Conservation (phyloP, 2,888 invertebrate species). For the Scaptomyza reducta region DNA sequence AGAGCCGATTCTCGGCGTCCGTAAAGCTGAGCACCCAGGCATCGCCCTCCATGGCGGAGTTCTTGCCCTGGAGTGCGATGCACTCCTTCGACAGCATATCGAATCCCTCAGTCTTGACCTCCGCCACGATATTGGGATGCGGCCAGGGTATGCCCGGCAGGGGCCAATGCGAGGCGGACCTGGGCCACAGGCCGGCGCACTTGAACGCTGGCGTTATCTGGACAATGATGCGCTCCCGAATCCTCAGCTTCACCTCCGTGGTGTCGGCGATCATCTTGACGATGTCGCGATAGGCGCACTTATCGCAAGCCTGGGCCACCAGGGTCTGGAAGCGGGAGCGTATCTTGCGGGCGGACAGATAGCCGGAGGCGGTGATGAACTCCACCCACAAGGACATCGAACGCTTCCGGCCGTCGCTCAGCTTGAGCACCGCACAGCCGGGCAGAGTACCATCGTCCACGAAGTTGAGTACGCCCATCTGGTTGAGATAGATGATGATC, state of each 20-base stretch:
- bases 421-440: constrained; percentile 96
- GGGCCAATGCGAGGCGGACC: constrained; percentile 98
- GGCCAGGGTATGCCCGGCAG: constrained; percentile 96
- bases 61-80: constrained; percentile 92
- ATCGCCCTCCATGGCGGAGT: constrained; percentile 97
- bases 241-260: constrained; percentile 95
- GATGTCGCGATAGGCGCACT: constrained; percentile 95
- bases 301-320: constrained; percentile 96
- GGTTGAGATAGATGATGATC: constrained; percentile 97
- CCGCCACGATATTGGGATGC: constrained; percentile 94
- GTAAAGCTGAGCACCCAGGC: constrained; percentile 97
- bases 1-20: constrained; percentile 95
- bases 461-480: constrained; percentile 99
- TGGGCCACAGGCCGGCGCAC: constrained; percentile 96
- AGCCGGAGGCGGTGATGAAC: constrained; percentile 98
- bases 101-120: constrained; percentile 98
- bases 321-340: constrained; percentile 96
- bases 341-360: constrained; percentile 97
- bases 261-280: constrained; percentile 98
- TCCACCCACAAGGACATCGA: constrained; percentile 99
- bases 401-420: constrained; percentile 97
- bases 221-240: constrained; percentile 95
- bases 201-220: constrained; percentile 98
- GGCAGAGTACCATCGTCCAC: constrained; percentile 97
- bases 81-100: constrained; percentile 96